These are phyloP conservation scores for Coenonympha glycerion DNA, from an alignment of 2,888 invertebrate species.

Conservation along the genomic window DNA sequence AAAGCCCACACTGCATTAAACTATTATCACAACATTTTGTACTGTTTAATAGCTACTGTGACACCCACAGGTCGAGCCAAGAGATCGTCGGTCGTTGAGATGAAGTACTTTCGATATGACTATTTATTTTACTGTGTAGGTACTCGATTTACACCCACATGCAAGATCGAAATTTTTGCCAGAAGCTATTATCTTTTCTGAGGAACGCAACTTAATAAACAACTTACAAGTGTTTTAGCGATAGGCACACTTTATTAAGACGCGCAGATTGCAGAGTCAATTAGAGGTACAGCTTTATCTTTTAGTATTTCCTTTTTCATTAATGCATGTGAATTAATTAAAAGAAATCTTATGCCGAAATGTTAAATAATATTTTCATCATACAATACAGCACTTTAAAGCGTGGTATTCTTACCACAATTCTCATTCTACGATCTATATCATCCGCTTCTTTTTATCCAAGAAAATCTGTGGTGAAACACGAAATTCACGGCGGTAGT, in stretches of 20 bases:
- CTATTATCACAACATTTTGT: conserved; percentile 5
- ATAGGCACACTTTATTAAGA: not conserved
- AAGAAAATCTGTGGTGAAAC: too few relatives aligned
- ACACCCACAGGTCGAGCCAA: conserved; percentile 22
- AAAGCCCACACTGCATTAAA: not conserved
- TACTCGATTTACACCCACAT: conserved; percentile 19
- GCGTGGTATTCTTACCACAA: too few relatives aligned
- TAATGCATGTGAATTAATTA: too few relatives aligned
- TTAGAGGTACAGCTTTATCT: too few relatives aligned
- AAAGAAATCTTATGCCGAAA: too few relatives aligned
- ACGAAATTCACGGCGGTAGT: too few relatives aligned
- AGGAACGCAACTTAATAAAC: not conserved
- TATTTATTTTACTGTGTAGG: conserved; percentile 23
- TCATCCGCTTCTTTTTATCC: too few relatives aligned
- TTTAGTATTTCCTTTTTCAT: too few relatives aligned
- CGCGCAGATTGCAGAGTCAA: not conserved
- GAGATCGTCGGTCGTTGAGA: conserved; percentile 22
- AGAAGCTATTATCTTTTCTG: conserved; percentile 10
- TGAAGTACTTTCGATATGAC: conserved; percentile 25
- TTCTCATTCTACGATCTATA: too few relatives aligned
- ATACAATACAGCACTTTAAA: too few relatives aligned
- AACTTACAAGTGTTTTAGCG: not conserved
- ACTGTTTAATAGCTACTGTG: conserved; percentile 13
- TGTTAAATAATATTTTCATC: too few relatives aligned
- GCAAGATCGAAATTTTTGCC: conserved; percentile 7